These are phyloP conservation scores for Pteropus alecto DNA, from an alignment of 2,113 vertebrate species.

Conservation along the genomic window DNA sequence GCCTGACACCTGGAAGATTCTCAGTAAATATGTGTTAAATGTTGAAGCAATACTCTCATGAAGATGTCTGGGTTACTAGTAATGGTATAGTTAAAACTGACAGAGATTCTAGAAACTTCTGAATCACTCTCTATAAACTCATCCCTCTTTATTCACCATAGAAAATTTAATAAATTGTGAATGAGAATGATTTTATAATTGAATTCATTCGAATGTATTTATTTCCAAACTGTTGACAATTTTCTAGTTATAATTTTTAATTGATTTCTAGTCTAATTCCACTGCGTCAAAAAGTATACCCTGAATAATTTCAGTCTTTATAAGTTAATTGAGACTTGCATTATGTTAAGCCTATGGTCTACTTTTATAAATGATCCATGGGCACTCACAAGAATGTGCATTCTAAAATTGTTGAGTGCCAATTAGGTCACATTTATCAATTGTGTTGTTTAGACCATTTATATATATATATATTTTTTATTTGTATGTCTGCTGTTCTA, in stretches of 20 bases:
- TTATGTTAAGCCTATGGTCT: not conserved
- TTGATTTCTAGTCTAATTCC: not conserved
- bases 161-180: not conserved
- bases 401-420: not conserved
- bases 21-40: not conserved
- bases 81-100: not conserved
- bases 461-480: not conserved
- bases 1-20: not conserved
- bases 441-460: not conserved
- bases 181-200: not conserved
- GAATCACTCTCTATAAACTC: not conserved
- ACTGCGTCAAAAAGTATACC: not conserved
- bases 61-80: not conserved
- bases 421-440: not conserved
- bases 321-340: not conserved
- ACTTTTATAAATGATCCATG: not conserved
- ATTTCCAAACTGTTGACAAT: not conserved
- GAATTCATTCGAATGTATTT: not conserved
- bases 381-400: not conserved
- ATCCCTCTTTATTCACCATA: not conserved
- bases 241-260: slow-evolving; percentile 15
- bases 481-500: not conserved
- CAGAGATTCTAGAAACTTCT: not conserved
- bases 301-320: not conserved
- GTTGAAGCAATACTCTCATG: not conserved